Evolutionary conservation across 1,140 invertebrate species (phyloP), one percentile per base, ranked within the genome.

Genomic region (Pseudomyrmex sp.): DNA sequence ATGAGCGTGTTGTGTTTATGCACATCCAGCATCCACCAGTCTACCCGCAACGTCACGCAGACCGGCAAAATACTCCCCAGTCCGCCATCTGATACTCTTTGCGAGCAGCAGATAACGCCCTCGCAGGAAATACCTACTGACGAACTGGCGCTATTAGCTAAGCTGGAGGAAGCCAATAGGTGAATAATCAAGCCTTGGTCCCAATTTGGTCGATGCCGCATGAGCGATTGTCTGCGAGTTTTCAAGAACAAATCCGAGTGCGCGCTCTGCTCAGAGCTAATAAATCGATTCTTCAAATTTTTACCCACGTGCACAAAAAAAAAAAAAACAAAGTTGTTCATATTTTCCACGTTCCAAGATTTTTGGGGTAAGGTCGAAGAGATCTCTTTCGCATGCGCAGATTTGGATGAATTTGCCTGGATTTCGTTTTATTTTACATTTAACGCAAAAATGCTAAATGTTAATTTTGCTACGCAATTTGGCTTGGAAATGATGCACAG

Each of bases 81-180:
- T 59, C 61, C 85, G 48, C 44, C 82, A 44, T 74, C 76, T 46
- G 70, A 82, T 23, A 46, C 80, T 46, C 63, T 75, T 58, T 69
- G 84, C 66, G 77, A 87, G 75, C 77, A 89, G 58, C 82, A 59
- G 68, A 82, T 82, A 82, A 84, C 79, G 58, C 68, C 86, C 66
- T 84, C 63, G 79, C 86, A 90, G 89, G 91, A 90, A 85, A 91
- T 93, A 88, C 91, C 94, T 72, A 95, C 94, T 91, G 94, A 96
- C 93, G 97, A 98, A 93, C 96, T 97, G 95, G 96, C 97, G 95
- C 96, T 99, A 75, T 95, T 99, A 90, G 97, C 97, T 93, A 98
- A 98, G 94, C 96, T 99, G 95, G 98, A 99, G 95, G 98, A 98
- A 91, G 98, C 98, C 90, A 99, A 99, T 94, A 96, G 96, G 96